These are phyloP conservation scores for Acholoe squamosa DNA, from an alignment of 2,888 invertebrate species.

Conservation along the genomic window DNA sequence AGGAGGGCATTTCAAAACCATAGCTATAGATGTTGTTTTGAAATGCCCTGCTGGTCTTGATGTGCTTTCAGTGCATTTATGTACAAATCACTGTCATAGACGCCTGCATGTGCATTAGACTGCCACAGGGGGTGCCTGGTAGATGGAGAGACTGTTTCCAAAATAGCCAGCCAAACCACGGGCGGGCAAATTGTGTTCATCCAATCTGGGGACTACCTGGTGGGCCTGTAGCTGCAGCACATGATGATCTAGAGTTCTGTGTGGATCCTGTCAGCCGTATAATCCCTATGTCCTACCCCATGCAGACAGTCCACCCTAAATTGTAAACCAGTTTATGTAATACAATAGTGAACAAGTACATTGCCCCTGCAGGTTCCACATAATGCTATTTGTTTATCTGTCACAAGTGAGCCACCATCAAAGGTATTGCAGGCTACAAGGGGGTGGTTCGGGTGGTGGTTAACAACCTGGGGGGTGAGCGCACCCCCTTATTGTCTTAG, in stretches of 20 bases:
- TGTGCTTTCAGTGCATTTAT: too few relatives aligned
- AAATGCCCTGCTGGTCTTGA: too few relatives aligned
- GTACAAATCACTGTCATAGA: too few relatives aligned
- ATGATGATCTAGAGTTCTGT: neutral
- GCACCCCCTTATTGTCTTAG: constrained; percentile 31
- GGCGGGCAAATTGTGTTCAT: neutral
- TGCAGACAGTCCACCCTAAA: neutral
- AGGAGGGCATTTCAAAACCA: too few relatives aligned
- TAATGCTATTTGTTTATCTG: neutral
- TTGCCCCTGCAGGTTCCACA: neutral
- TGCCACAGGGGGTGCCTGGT: too few relatives aligned
- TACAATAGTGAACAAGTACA: neutral
- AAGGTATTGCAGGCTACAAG: neutral
- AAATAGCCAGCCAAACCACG: neutral
- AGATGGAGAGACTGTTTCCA: neutral
- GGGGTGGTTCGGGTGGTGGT: constrained; percentile 10
- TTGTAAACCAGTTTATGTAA: neutral
- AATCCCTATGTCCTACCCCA: neutral
- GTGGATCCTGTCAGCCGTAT: neutral
- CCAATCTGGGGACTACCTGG: neutral
- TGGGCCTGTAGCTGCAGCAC: neutral
- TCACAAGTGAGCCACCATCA: constrained; percentile 43
- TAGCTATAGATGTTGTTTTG: too few relatives aligned
- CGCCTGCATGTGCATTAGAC: too few relatives aligned
- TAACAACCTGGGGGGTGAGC: neutral